Conservation (phyloP, 2,888 invertebrate species). For the Aplocera efformata region DNA sequence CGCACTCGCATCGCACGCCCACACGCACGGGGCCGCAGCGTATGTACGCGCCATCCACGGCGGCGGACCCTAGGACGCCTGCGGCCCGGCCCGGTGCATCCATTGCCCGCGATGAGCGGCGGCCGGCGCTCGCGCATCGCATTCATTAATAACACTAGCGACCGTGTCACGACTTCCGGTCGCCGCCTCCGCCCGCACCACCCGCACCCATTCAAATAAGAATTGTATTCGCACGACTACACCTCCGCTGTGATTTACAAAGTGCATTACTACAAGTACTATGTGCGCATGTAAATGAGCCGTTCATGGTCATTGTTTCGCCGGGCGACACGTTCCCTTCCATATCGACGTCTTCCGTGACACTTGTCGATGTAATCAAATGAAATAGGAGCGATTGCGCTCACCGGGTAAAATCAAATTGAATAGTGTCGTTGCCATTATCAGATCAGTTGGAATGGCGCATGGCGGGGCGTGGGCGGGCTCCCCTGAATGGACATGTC, state of each 20-base stretch:
- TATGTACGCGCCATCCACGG: constrained; percentile 7
- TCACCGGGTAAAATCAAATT: constrained; percentile 40
- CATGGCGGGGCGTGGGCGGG: constrained; percentile 48
- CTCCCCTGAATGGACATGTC: constrained; percentile 67
- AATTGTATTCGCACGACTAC: constrained; percentile 62
- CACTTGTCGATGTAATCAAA: constrained; percentile 27
- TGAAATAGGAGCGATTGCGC: constrained; percentile 24
- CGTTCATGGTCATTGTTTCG: constrained; percentile 34
- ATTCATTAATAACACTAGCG: constrained; percentile 69
- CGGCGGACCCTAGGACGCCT: constrained; percentile 19
- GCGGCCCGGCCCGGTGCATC: constrained; percentile 3
- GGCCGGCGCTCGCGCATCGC: constrained; percentile 41
- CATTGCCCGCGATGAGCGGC: constrained; percentile 1
- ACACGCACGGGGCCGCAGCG: constrained; percentile 47
- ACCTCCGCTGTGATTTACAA: constrained; percentile 40
- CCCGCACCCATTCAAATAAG: constrained; percentile 59
- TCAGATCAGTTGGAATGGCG: constrained; percentile 50
- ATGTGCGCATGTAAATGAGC: constrained; percentile 39
- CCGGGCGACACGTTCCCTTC: constrained; percentile 27
- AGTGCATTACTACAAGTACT: constrained; percentile 44
- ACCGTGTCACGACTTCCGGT: constrained; percentile 71
- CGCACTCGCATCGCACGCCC: constrained; percentile 62
- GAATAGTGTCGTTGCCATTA: constrained; percentile 52
- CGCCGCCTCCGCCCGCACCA: constrained; percentile 41
- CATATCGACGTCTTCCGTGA: constrained; percentile 16